These are phyloP conservation scores for Eulithis prunata DNA, from an alignment of 2,888 invertebrate genomes.

Conservation along the genomic window DNA sequence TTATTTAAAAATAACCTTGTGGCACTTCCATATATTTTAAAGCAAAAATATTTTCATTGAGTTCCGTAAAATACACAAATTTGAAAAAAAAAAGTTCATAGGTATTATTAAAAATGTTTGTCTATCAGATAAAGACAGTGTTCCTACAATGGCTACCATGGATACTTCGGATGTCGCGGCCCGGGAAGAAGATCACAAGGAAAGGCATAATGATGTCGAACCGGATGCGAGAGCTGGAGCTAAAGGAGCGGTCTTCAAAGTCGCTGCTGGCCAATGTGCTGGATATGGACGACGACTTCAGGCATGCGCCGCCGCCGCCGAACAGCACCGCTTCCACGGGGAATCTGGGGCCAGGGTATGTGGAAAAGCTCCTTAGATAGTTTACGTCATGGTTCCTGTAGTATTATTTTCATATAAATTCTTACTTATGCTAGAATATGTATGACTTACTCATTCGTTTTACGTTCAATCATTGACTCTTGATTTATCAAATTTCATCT, in stretches of 20 bases:
- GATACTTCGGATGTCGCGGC: slow-evolving; percentile 97
- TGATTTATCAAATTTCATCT: no score
- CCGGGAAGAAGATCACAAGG: slow-evolving; percentile 96
- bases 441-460: no score
- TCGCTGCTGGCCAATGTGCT: slow-evolving; percentile 97
- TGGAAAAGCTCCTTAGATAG: neutral
- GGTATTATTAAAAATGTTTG: slow-evolving; percentile 6
- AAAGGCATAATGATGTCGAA: slow-evolving; percentile 95
- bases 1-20: no score
- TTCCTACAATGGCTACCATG: slow-evolving; percentile 99
- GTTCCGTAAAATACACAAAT: no score
- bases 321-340: slow-evolving; percentile 85
- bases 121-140: slow-evolving; percentile 93
- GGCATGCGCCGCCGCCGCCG: slow-evolving; percentile 89
- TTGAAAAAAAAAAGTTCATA: neutral
- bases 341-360: slow-evolving; percentile 87
- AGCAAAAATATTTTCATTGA: no score
- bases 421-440: no score
- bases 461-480: no score
- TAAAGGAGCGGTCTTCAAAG: slow-evolving; percentile 97
- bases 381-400: no score
- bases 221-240: slow-evolving; percentile 95
- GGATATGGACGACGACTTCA: slow-evolving; percentile 97
- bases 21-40: no score
- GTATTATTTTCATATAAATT: no score